These are phyloP conservation scores for Galemys pyrenaicus DNA, from an alignment of 2,113 vertebrate genomes.

Conservation along the genomic window DNA sequence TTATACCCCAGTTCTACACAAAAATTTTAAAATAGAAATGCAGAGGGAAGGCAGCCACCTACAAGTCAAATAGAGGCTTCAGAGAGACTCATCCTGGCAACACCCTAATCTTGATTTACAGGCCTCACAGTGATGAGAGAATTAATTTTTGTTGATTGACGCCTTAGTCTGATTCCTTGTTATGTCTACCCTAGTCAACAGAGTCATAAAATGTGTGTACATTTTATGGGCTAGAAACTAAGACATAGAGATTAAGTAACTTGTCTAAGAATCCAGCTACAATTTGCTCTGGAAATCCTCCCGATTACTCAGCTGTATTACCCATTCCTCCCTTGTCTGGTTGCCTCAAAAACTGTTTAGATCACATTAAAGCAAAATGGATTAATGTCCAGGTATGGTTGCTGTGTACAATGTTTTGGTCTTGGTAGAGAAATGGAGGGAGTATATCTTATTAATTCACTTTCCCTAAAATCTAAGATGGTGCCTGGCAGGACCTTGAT, in stretches of 20 bases:
- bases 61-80: neutral
- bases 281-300: neutral
- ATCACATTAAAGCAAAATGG: neutral
- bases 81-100: neutral
- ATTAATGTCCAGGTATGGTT: neutral
- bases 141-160: neutral
- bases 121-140: neutral
- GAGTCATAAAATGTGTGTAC: too few relatives aligned
- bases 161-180: neutral
- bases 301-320: accelerated
- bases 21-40: too few relatives aligned
- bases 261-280: neutral
- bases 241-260: neutral
- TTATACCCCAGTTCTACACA: too few relatives aligned
- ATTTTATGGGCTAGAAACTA: neutral
- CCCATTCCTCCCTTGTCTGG: neutral
- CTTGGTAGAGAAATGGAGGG: neutral
- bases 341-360: neutral
- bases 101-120: neutral
- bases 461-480: neutral
- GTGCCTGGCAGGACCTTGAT: neutral
- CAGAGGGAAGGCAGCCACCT: neutral
- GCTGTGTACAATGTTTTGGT: neutral
- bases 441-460: neutral
- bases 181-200: neutral